These are phyloP conservation scores for Margaritifera margaritifera DNA, from an alignment of 2,888 invertebrate species.

Conservation along the genomic window DNA sequence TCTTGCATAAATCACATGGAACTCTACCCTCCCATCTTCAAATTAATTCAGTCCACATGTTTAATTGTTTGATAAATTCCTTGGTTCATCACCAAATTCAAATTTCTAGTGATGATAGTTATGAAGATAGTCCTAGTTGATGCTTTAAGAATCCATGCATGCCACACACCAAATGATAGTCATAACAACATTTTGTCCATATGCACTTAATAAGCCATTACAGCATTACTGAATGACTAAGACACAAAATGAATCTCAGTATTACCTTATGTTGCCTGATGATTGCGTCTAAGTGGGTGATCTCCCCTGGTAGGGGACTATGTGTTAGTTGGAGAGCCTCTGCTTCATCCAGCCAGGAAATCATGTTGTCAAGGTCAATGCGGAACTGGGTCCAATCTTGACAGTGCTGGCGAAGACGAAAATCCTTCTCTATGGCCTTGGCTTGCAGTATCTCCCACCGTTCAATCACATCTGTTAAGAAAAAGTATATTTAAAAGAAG, in stretches of 20 bases:
- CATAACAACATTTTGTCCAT: too few relatives aligned
- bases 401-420: slow-evolving; percentile 81
- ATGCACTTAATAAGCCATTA: background rate
- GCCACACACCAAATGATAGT: too few relatives aligned
- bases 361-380: slow-evolving; percentile 64
- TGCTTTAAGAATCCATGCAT: too few relatives aligned
- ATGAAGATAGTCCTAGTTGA: too few relatives aligned
- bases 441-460: slow-evolving; percentile 68
- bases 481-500: too few relatives aligned
- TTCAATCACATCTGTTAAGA: slow-evolving; percentile 52
- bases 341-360: slow-evolving; percentile 67
- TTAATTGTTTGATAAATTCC: too few relatives aligned
- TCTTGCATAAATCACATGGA: too few relatives aligned
- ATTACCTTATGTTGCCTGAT: slow-evolving; percentile 83
- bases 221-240: background rate
- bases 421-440: slow-evolving; percentile 55
- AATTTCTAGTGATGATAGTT: too few relatives aligned
- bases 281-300: slow-evolving; percentile 70
- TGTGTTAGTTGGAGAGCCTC: slow-evolving; percentile 57
- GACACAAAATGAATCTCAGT: background rate
- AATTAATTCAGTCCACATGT: too few relatives aligned
- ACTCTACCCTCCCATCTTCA: too few relatives aligned
- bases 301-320: slow-evolving; percentile 51
- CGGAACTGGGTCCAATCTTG: slow-evolving; percentile 68
- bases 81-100: too few relatives aligned